phyloP scores from a whole-genome alignment of 2,888 invertebrate genomes.

The Anoplius nigerrimus region DNA sequence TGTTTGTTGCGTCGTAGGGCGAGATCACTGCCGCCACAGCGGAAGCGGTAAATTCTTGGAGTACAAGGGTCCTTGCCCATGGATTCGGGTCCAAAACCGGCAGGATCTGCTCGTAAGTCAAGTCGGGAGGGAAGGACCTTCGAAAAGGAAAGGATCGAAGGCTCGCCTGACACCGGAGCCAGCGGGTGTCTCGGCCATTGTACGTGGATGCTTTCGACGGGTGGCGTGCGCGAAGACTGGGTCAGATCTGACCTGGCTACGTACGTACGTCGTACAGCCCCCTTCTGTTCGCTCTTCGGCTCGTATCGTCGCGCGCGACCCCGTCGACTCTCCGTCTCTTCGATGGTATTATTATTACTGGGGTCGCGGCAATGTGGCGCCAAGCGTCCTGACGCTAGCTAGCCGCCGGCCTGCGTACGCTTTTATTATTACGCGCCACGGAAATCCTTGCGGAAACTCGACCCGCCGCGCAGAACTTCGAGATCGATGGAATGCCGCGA shows the following conservation, averaged over 20 bases:
- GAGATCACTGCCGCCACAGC: too few relatives aligned
- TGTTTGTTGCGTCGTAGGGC: too few relatives aligned
- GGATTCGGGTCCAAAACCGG: background rate
- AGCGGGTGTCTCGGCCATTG: too few relatives aligned
- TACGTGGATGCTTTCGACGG: too few relatives aligned
- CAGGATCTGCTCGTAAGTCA: background rate
- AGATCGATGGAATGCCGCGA: background rate
- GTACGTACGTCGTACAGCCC: background rate
- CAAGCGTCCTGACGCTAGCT: slow-evolving; percentile 58
- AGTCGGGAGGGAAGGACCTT: background rate
- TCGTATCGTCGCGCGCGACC: background rate
- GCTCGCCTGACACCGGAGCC: too few relatives aligned
- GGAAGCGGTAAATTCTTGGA: too few relatives aligned
- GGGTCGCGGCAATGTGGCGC: slow-evolving; percentile 69
- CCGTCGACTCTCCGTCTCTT: slow-evolving; percentile 7
- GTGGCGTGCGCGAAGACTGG: too few relatives aligned
- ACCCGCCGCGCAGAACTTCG: background rate
- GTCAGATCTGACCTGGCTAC: too few relatives aligned
- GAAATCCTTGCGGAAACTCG: slow-evolving; percentile 14
- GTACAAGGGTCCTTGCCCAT: too few relatives aligned
- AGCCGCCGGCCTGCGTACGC: slow-evolving; percentile 1
- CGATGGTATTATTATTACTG: slow-evolving; percentile 64
- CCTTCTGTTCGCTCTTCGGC: background rate
- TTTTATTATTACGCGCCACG: slow-evolving; percentile 34
- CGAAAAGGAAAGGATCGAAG: too few relatives aligned